Evolutionary conservation across 1,140 invertebrate species (phyloP).

Genomic region (Aporrectodea caliginosa): DNA sequence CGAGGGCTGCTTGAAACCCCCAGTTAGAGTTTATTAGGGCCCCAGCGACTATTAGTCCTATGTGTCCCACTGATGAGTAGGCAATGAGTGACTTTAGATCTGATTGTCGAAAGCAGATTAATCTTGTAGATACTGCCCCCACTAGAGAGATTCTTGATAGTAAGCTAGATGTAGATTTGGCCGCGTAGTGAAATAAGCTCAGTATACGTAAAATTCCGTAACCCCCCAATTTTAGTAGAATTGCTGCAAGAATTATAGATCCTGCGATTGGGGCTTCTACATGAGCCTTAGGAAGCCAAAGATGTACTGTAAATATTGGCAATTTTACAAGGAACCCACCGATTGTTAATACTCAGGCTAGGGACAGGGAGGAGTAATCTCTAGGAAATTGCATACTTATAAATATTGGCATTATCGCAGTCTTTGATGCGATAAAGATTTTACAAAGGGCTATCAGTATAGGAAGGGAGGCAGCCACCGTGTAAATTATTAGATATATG

Average conservation of each 20-base stretch:
- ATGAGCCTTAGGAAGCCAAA: slow-evolving; percentile 70
- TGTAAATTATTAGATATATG: slow-evolving; percentile 64
- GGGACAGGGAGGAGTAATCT: slow-evolving; percentile 54
- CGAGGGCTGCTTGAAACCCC: slow-evolving; percentile 57
- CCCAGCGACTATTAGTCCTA: slow-evolving; percentile 58
- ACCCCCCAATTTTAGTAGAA: slow-evolving; percentile 67
- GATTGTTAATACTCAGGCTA: slow-evolving; percentile 53
- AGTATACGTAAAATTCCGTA: slow-evolving; percentile 62
- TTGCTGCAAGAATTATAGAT: slow-evolving; percentile 69
- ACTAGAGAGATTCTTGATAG: slow-evolving; percentile 52
- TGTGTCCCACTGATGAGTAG: slow-evolving; percentile 65
- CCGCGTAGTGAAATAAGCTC: slow-evolving; percentile 54
- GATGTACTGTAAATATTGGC: slow-evolving; percentile 67
- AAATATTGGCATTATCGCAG: background rate
- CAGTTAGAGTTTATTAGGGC: slow-evolving; percentile 56
- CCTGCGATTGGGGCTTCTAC: slow-evolving; percentile 67
- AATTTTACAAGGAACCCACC: slow-evolving; percentile 69
- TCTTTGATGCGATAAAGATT: slow-evolving; percentile 51
- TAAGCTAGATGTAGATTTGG: slow-evolving; percentile 55
- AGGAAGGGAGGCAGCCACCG: slow-evolving; percentile 62
- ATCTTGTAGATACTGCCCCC: slow-evolving; percentile 59
- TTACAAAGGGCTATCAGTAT: slow-evolving; percentile 39
- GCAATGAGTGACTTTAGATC: slow-evolving; percentile 64
- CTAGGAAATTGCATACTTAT: slow-evolving; percentile 39
- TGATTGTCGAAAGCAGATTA: slow-evolving; percentile 63